These are phyloP conservation scores for Rhegmatorhina hoffmannsi DNA, from an alignment of 2,113 vertebrate genomes.

Conservation along the genomic window DNA sequence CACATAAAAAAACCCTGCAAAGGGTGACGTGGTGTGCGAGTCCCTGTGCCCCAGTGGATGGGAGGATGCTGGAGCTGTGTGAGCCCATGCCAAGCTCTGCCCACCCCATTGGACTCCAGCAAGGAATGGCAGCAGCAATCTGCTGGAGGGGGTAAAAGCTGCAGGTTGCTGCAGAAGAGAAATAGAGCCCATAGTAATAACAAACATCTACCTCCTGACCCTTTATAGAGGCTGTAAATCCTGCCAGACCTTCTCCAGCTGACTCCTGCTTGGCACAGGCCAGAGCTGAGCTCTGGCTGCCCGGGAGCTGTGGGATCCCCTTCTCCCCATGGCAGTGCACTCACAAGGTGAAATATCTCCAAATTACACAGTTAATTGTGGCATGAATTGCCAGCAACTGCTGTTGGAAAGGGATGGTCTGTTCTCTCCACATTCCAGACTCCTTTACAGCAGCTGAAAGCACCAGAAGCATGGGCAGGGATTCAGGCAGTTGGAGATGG, in stretches of 20 bases:
- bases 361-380: background rate
- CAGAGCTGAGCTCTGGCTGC: background rate
- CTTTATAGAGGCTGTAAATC: background rate
- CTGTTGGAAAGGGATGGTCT: background rate
- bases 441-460: constrained; percentile 19
- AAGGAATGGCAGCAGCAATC: background rate
- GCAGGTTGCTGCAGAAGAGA: background rate
- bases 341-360: background rate
- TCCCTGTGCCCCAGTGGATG: rapidly evolving
- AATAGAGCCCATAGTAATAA: background rate
- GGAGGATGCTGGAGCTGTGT: background rate
- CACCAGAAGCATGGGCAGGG: background rate
- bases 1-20: background rate
- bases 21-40: background rate
- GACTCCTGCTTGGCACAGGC: background rate
- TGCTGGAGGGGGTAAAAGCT: background rate
- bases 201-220: background rate
- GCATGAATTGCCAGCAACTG: background rate
- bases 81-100: background rate
- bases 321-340: rapidly evolving
- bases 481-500: constrained; percentile 32
- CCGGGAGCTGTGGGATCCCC: background rate
- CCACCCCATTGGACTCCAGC: background rate
- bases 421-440: background rate
- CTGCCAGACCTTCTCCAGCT: background rate